phyloP scores from a whole-genome alignment of 2,888 invertebrate species.

The Carcina quercana region DNA sequence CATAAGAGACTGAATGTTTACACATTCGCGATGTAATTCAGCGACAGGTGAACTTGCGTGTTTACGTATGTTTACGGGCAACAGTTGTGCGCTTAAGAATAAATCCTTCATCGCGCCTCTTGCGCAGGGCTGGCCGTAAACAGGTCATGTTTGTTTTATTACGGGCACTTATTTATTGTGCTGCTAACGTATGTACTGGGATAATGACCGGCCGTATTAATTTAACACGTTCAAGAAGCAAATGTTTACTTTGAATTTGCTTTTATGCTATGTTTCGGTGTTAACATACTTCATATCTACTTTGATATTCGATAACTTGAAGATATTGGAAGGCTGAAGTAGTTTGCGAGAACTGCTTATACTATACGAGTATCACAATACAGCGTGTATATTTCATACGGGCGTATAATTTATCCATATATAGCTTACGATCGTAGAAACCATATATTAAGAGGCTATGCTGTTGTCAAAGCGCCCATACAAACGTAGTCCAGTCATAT shows the following conservation, averaged over 20 bases:
- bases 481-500: too few relatives aligned
- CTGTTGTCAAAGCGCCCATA: too few relatives aligned
- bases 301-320: too few relatives aligned
- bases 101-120: conserved; percentile 45
- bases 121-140: conserved; percentile 32
- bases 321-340: too few relatives aligned
- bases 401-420: too few relatives aligned
- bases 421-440: too few relatives aligned
- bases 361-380: too few relatives aligned
- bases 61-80: conserved; percentile 25
- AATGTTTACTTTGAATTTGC: neutral
- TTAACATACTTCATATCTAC: too few relatives aligned
- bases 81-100: conserved; percentile 30
- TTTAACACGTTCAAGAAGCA: conserved; percentile 1
- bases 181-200: conserved; percentile 26
- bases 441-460: too few relatives aligned
- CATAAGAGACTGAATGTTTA: too few relatives aligned
- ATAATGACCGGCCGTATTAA: conserved; percentile 18
- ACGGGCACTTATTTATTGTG: conserved; percentile 31
- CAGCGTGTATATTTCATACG: too few relatives aligned
- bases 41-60: conserved; percentile 41
- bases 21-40: conserved; percentile 39
- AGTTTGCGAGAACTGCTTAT: too few relatives aligned
- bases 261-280: neutral
- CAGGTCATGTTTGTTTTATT: conserved; percentile 47